Evolutionary conservation across 1,140 invertebrate genomes (phyloP).

Genomic region (Habropoda laboriosa): DNA sequence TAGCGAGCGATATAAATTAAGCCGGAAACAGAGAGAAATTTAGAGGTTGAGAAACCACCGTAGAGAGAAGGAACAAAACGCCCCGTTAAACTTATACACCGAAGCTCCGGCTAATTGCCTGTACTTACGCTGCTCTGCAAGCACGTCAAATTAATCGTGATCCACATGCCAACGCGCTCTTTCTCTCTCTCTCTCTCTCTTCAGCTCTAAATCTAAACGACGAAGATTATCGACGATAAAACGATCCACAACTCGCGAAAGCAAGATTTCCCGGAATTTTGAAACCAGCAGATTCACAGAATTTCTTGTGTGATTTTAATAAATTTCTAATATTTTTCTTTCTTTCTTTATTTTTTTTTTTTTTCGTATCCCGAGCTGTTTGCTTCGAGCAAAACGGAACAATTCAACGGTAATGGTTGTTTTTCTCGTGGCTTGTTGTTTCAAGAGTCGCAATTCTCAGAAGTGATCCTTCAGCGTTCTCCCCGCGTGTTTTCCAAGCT

Average conservation of each 20-base stretch:
- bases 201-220: too few species aligned
- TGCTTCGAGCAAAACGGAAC: background rate
- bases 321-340: too few species aligned
- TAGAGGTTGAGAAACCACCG: constrained; percentile 10
- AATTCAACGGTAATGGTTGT: constrained; percentile 1
- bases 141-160: constrained; percentile 44
- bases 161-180: background rate
- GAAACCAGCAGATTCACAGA: too few species aligned
- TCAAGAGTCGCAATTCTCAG: background rate
- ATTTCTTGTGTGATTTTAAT: too few species aligned
- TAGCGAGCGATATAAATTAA: constrained; percentile 44
- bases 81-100: constrained; percentile 10
- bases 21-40: constrained; percentile 30
- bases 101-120: constrained; percentile 39
- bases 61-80: constrained; percentile 9
- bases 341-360: too few species aligned
- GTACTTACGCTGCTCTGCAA: constrained; percentile 24
- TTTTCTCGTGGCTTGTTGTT: background rate
- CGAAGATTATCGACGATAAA: background rate
- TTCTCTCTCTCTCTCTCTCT: background rate
- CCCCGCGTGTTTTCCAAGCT: background rate
- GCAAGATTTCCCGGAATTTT: too few species aligned
- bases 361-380: background rate
- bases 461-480: background rate
- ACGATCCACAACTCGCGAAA: too few species aligned